Base-by-base conservation (phyloP, 2,888 invertebrate genomes). In the Ectropis crepuscularia region DNA sequence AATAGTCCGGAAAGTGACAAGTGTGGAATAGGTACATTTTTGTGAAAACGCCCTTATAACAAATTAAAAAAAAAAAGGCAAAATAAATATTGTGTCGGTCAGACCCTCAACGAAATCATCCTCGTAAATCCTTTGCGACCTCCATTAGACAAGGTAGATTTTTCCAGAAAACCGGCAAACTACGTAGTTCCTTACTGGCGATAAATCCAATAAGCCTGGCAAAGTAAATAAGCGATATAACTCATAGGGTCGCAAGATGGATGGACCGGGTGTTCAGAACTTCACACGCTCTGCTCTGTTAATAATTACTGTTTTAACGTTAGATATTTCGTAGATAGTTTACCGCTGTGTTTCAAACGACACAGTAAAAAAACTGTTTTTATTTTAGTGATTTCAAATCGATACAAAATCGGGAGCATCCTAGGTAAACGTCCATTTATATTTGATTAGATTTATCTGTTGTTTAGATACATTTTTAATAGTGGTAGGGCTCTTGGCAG, bases 121-220 rank as follows among this genome's bases (percentile, higher is more conserved):
- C 39, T 47, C 12, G 51, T 53, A 48, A 61, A 63, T 62, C 57
- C 37, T 47, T 47, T 39, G 58, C 51, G 61, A 57, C 55, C 53
- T 53, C 68, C 66, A 68, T 62, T 63, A 63, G 68, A 59, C 53
- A 65, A 62, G 59, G 65, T 62, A 61, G 59, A 53, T 61, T 66
- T 68, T 68, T 42, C 50, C 10, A 53, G 62, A 60, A 66, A 58
- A 53, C 28, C n/a, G 61, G 43, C 28, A 60, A 67, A 65, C 57
- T 66, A 12, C 53, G 45, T 67, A 63, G 63, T 60, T 65, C 53
- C 60, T 53, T 54, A 16, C 42, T 46, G n/a, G 48, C 57, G 53
- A 65, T 67, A 70, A 69, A 69, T 69, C 69, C 61, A 69, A 67
- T 69, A 69, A 65, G 62, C 55, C 51, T 51, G 9, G 46, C 39